Conservation (phyloP, 2,888 invertebrate genomes). For the Fragum whitleyi region DNA sequence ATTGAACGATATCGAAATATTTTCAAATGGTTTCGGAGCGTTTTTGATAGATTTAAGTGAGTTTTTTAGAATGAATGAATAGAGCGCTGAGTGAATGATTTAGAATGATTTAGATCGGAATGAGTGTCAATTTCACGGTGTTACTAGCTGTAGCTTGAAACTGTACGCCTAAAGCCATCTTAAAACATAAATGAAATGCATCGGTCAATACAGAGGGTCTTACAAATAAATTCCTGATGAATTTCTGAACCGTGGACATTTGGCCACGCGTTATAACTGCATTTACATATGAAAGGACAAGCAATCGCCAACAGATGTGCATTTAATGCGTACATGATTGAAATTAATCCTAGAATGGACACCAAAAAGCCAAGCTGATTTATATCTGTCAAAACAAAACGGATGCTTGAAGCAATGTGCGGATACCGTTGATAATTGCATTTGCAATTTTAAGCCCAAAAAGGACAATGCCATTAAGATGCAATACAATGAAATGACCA, state of each 20-base stretch:
- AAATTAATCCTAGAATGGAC: conserved; percentile 15
- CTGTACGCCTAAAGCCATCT: too few relatives aligned
- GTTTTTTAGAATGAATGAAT: too few relatives aligned
- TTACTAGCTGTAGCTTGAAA: too few relatives aligned
- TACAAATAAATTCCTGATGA: not conserved
- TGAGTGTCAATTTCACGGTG: too few relatives aligned
- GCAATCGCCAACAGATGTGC: conserved; percentile 11
- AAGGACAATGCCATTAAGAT: not conserved
- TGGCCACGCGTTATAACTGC: conserved; percentile 12
- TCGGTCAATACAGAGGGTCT: not conserved
- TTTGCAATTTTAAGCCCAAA: not conserved
- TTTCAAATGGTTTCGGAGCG: too few relatives aligned
- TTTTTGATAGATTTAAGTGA: too few relatives aligned
- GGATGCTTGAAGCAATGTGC: not conserved
- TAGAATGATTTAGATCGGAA: too few relatives aligned
- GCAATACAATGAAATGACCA: conserved; percentile 9
- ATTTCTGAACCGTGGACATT: not conserved
- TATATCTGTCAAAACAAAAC: conserved; percentile 21
- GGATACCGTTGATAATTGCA: conserved; percentile 16
- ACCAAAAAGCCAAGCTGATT: not conserved
- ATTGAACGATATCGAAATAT: too few relatives aligned
- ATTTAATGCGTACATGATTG: conserved; percentile 6
- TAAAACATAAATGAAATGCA: conserved; percentile 5
- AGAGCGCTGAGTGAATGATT: too few relatives aligned
- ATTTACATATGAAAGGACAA: not conserved